Evolutionary conservation across 2,113 vertebrate genomes (phyloP), one percentile per base, ranked within the genome.

Genomic region (Otolemur garnettii): DNA sequence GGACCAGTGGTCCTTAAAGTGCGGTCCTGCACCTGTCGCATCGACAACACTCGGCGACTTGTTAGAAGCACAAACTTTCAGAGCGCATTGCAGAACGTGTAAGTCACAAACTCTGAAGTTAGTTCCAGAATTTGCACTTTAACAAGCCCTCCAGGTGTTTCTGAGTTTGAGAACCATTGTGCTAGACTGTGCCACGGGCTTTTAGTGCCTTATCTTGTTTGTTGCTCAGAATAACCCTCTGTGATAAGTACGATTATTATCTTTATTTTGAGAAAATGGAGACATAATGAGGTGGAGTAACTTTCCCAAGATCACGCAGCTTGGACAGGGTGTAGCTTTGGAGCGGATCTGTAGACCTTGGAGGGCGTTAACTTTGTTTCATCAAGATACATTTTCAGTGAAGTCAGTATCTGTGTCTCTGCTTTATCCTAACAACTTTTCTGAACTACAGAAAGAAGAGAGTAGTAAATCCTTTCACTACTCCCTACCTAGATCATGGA

Each of bases 371-470:
- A n/a, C 71, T 45, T 53, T 45, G 28, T 78, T n/a, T 26, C 0
- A 33, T 35, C 35, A 6, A 24, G 57, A 79, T 33, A 28, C 2
- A 18, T 71, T 90, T 92, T 82, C n/a, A 45, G 2, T 0, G 7
- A 87, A 62, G 77, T 82, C 33, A 55, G 3, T 62, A 30, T n/a
- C 38, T 77, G 15, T 42, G 22, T 64, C 77, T 90, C 82, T 91
- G 26, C 53, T 96, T 96, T 90, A 80, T 74, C 50, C 30, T 80
- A 74, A 93, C 26, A 64, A 82, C 30, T 82, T 88, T 45, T 95
- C 50, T 86, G 33, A 96, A 62, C 19, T 90, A 53, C 26, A 53
- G 64, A 60, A 59, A 66, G 33, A 68, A 72, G 53, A n/a, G 15
- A 17, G 4, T 33, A 75, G 60, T 26, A 89, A 74, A 71, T 66